Conservation (phyloP, 1,140 invertebrate species). For the Hycleus cichorii region DNA sequence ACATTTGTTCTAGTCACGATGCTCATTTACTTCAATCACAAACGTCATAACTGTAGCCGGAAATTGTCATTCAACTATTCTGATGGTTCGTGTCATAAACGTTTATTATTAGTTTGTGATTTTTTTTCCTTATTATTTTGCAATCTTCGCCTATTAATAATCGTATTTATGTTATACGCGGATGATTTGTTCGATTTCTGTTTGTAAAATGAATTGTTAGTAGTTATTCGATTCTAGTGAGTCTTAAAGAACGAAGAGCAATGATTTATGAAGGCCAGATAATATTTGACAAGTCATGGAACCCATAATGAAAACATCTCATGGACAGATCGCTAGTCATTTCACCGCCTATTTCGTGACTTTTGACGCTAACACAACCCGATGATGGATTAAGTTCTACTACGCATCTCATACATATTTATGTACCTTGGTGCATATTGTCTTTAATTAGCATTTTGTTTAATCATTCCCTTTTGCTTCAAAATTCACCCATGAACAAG, state of each 20-base stretch:
- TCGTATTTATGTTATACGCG: slow-evolving; percentile 1
- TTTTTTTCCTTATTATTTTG: not conserved
- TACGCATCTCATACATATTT: slow-evolving; percentile 31
- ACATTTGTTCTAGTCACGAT: slow-evolving; percentile 6
- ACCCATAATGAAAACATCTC: slow-evolving; percentile 42
- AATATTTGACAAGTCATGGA: slow-evolving; percentile 40
- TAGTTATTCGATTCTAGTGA: slow-evolving; percentile 8
- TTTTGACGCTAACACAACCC: slow-evolving; percentile 39
- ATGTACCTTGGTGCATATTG: slow-evolving; percentile 30
- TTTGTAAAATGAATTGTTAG: not conserved
- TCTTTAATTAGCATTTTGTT: slow-evolving; percentile 39
- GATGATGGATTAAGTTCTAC: slow-evolving; percentile 36
- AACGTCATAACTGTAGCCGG: slow-evolving; percentile 17
- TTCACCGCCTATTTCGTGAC: slow-evolving; percentile 41
- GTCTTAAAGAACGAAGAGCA: slow-evolving; percentile 9
- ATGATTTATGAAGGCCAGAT: slow-evolving; percentile 33
- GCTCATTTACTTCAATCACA: slow-evolving; percentile 19
- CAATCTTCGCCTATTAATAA: not conserved
- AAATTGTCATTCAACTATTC: slow-evolving; percentile 21
- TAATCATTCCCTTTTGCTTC: slow-evolving; percentile 28
- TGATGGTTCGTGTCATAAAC: slow-evolving; percentile 12
- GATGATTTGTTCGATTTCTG: not conserved
- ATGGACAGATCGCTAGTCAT: slow-evolving; percentile 41
- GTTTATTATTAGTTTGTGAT: slow-evolving; percentile 12
- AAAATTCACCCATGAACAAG: not conserved